Evolutionary conservation across 2,888 invertebrate genomes (phyloP).

Genomic region (Syritta pipiens): DNA sequence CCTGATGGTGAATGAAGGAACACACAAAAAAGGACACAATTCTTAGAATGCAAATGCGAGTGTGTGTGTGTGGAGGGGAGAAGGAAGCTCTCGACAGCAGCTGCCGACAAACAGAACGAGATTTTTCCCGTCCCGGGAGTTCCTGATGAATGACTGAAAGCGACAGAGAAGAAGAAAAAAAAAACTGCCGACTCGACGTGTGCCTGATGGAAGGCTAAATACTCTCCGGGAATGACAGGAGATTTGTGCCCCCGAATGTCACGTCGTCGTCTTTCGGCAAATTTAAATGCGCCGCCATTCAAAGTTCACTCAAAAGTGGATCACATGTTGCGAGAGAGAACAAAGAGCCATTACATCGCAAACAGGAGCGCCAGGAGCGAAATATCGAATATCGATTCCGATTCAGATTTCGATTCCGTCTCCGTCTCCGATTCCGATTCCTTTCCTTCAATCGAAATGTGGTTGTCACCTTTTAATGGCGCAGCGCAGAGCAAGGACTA

Average conservation of each 20-base stretch:
- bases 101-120: constrained; percentile 20
- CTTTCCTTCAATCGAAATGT: too few relatives aligned
- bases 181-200: constrained; percentile 18
- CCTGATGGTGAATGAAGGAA: constrained; percentile 3
- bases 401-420: too few relatives aligned
- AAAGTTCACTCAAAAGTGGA: neutral
- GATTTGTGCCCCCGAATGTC: neutral
- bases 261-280: neutral
- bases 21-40: constrained; percentile 18
- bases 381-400: constrained; percentile 1
- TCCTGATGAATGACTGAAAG: constrained; percentile 41
- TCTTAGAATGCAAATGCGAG: constrained; percentile 54
- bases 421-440: too few relatives aligned
- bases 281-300: neutral
- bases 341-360: neutral
- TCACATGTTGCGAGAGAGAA: neutral
- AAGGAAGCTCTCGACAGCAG: constrained; percentile 6
- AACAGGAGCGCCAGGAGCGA: neutral
- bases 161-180: constrained; percentile 11
- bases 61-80: neutral
- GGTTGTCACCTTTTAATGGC: neutral
- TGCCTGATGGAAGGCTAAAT: constrained; percentile 44
- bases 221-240: constrained; percentile 2
- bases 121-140: neutral
- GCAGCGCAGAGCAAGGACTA: too few relatives aligned